Conservation (phyloP, 2,113 vertebrate genomes). For the Cyprinodon brontotheroides region DNA sequence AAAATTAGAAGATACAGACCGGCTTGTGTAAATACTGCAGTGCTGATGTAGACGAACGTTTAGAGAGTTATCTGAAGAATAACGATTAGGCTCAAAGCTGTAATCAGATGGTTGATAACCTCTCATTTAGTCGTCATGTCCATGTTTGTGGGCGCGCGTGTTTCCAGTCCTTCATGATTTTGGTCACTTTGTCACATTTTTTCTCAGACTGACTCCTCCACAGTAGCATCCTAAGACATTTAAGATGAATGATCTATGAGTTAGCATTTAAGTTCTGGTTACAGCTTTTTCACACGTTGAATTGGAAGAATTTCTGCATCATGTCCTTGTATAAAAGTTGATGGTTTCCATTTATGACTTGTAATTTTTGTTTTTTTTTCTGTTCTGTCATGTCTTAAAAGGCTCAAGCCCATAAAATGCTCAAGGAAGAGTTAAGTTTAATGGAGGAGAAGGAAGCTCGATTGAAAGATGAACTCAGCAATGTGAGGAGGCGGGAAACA, state of each 20-base stretch:
- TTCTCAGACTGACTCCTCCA: constrained; percentile 57
- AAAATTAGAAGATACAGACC: constrained; percentile 41
- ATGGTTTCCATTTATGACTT: background rate
- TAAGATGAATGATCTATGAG: constrained; percentile 47
- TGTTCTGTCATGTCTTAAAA: constrained; percentile 40
- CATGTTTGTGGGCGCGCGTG: constrained; percentile 67
- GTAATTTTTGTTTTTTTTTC: background rate
- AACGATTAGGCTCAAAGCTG: constrained; percentile 64
- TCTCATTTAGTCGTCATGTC: constrained; percentile 69
- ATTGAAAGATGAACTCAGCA: constrained; percentile 84
- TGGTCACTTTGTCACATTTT: constrained; percentile 72
- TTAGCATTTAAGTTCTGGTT: constrained; percentile 39
- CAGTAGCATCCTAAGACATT: constrained; percentile 70
- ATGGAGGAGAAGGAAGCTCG: constrained; percentile 82
- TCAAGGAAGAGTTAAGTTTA: constrained; percentile 82
- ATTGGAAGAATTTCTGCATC: constrained; percentile 41
- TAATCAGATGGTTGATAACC: constrained; percentile 69
- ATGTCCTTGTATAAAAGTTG: constrained; percentile 7
- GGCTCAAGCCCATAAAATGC: constrained; percentile 79
- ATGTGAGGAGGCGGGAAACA: constrained; percentile 60
- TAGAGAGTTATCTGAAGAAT: constrained; percentile 58
- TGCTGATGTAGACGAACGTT: constrained; percentile 19
- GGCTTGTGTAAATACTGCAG: constrained; percentile 11
- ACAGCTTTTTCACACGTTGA: constrained; percentile 23
- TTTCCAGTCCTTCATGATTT: constrained; percentile 68